Evolutionary conservation across 2,888 invertebrate species (phyloP).

Genomic region (Dryobota labecula): DNA sequence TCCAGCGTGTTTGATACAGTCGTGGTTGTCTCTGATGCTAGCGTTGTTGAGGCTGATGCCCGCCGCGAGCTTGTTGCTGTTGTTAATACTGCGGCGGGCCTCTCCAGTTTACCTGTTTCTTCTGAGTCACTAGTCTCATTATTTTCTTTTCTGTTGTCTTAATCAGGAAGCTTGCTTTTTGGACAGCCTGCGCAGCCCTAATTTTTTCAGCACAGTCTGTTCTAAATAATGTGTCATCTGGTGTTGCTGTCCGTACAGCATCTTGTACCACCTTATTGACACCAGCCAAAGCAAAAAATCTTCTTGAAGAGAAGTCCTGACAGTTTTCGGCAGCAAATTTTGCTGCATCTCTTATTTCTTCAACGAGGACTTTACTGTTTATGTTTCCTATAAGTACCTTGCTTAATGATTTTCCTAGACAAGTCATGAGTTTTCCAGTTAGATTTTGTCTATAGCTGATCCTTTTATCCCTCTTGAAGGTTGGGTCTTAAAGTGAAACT

Average conservation of each 20-base stretch:
- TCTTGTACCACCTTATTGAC: too few relatives aligned
- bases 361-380: background rate
- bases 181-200: conserved; percentile 1
- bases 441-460: too few relatives aligned
- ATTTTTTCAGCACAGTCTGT: conserved; percentile 11
- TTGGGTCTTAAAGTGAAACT: too few relatives aligned
- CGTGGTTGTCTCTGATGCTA: conserved; percentile 7
- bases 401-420: too few relatives aligned
- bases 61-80: too few relatives aligned
- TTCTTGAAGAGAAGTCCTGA: conserved; percentile 2
- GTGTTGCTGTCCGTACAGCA: too few relatives aligned
- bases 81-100: too few relatives aligned
- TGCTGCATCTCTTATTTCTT: conserved; percentile 4
- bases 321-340: conserved; percentile 3
- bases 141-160: background rate
- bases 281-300: conserved; percentile 3
- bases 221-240: conserved; percentile 5
- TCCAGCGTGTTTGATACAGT: conserved; percentile 5
- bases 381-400: too few relatives aligned
- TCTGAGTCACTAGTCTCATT: too few relatives aligned
- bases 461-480: too few relatives aligned
- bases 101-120: too few relatives aligned
- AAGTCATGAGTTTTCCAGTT: too few relatives aligned
- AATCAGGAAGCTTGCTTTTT: background rate
- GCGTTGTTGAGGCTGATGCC: background rate